phyloP scores from a whole-genome alignment of 2,113 vertebrate species.

The Amblyornis subalaris region DNA sequence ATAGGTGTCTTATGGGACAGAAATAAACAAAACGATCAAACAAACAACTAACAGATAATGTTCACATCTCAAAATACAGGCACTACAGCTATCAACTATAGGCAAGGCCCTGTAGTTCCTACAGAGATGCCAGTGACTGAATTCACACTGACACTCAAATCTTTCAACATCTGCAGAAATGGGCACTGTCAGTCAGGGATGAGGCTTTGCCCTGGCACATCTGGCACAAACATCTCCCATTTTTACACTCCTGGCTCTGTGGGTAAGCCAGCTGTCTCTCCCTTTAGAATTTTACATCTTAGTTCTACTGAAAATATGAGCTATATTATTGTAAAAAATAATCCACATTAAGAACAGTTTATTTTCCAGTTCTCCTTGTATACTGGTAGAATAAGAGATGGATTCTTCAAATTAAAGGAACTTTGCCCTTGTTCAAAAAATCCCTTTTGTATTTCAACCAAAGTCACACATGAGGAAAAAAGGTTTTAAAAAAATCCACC shows the following conservation, averaged over 20 bases:
- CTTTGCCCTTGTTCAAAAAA: background rate
- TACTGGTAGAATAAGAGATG: background rate
- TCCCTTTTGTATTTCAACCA: background rate
- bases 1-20: background rate
- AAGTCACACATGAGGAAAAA: background rate
- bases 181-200: background rate
- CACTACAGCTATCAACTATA: background rate
- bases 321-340: background rate
- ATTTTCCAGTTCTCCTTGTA: background rate
- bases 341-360: background rate
- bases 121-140: background rate
- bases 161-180: background rate
- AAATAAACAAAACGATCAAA: background rate
- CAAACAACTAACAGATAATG: background rate
- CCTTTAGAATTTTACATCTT: background rate
- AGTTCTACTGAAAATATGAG: background rate
- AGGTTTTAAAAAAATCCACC: background rate
- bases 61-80: background rate
- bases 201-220: background rate
- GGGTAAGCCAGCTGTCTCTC: background rate
- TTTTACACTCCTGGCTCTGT: background rate
- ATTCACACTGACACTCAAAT: background rate
- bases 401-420: background rate
- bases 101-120: background rate
- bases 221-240: background rate